Evolutionary conservation across 2,888 invertebrate genomes (phyloP).

Genomic region (Fragum sueziense): DNA sequence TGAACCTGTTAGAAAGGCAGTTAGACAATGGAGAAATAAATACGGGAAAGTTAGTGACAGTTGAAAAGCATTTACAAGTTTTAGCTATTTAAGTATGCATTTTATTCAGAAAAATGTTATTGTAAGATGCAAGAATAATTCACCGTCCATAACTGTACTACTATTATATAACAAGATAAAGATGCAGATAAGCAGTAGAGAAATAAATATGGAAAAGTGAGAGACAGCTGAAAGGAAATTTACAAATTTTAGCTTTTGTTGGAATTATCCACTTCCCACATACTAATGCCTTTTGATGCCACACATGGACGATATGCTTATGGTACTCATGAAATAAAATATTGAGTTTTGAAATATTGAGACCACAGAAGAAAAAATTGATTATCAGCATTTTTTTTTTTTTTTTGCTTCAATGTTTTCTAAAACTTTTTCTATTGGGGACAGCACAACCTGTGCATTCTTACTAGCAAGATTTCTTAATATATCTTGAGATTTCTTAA

Average conservation of each 20-base stretch:
- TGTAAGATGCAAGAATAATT: conserved; percentile 79
- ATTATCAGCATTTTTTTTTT: neutral
- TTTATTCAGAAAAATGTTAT: too few species aligned
- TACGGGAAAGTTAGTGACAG: conserved; percentile 34
- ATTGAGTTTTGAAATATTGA: neutral
- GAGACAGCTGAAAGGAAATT: conserved; percentile 23
- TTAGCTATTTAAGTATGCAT: conserved; percentile 5
- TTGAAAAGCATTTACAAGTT: neutral
- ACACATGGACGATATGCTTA: too few species aligned
- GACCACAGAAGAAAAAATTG: neutral
- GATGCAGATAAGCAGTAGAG: conserved; percentile 70
- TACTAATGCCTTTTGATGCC: too few species aligned
- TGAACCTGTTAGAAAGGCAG: conserved; percentile 74
- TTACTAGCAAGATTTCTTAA: too few species aligned
- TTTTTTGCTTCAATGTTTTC: neutral
- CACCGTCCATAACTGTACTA: conserved; percentile 73
- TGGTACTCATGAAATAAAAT: too few species aligned
- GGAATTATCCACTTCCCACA: too few species aligned
- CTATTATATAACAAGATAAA: conserved; percentile 75
- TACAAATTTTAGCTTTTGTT: neutral
- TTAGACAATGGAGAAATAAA: conserved; percentile 68
- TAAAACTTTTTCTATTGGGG: neutral
- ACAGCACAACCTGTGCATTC: too few species aligned
- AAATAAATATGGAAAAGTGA: conserved; percentile 50
- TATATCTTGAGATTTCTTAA: too few species aligned